phyloP scores from a whole-genome alignment of 2,113 vertebrate species.

The Platysternon megacephalum region DNA sequence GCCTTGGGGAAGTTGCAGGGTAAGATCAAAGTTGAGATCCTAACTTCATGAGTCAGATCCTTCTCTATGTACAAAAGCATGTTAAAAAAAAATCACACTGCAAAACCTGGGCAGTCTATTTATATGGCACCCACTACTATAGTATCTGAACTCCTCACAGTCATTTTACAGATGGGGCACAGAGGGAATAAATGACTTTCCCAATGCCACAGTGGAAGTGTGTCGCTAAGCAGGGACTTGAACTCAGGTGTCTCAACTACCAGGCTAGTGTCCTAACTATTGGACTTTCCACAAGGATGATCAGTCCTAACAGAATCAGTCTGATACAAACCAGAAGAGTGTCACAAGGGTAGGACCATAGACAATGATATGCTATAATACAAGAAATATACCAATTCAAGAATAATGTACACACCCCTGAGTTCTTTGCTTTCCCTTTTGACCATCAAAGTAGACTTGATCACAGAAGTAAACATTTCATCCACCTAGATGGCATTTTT shows the following conservation, averaged over 20 bases:
- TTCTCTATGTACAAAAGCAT: background rate
- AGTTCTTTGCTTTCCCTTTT: background rate
- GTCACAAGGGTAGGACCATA: background rate
- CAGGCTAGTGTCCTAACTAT: background rate
- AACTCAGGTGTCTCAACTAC: background rate
- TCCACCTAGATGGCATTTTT: background rate
- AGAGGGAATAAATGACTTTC: background rate
- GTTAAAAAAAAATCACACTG: background rate
- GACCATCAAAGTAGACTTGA: background rate
- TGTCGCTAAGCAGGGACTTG: background rate
- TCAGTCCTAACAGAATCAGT: background rate
- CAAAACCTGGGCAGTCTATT: background rate
- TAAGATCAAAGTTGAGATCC: conserved; percentile 7
- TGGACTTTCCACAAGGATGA: background rate
- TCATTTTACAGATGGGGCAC: background rate
- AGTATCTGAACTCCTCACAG: conserved; percentile 5
- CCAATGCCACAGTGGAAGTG: background rate
- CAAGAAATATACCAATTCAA: background rate
- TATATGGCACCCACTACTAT: conserved; percentile 60
- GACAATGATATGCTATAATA: background rate
- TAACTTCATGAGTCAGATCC: background rate
- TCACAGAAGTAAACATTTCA: background rate
- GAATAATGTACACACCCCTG: background rate
- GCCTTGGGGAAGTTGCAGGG: background rate
- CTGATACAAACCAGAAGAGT: background rate